Evolutionary conservation across 2,888 invertebrate species (phyloP).

Genomic region (Zaprionus lineosus): DNA sequence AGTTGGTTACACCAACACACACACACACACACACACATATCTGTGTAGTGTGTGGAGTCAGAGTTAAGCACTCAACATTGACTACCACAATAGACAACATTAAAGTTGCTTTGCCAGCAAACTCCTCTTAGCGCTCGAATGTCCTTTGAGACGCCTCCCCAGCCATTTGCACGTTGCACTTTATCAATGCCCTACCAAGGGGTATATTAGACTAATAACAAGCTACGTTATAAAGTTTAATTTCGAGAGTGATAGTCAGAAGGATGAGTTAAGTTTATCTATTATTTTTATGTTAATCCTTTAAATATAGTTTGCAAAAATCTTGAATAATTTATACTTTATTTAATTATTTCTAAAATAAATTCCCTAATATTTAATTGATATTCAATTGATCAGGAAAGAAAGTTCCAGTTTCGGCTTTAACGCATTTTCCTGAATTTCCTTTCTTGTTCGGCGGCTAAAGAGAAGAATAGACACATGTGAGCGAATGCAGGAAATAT

Average conservation of each 20-base stretch:
- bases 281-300: too few species aligned
- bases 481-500: slow-evolving; percentile 44
- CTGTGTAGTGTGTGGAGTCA: too few species aligned
- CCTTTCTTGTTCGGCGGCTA: slow-evolving; percentile 37
- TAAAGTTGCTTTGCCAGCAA: slow-evolving; percentile 61
- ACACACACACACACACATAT: slow-evolving; percentile 20
- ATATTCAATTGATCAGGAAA: too few species aligned
- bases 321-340: slow-evolving; percentile 6
- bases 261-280: too few species aligned
- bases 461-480: slow-evolving; percentile 55
- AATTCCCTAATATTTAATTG: too few species aligned
- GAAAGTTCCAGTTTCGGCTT: not conserved
- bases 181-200: slow-evolving; percentile 3
- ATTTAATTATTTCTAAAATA: slow-evolving; percentile 13
- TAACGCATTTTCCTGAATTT: slow-evolving; percentile 7
- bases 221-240: not conserved
- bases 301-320: too few species aligned
- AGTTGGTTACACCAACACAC: slow-evolving; percentile 33
- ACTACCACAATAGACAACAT: slow-evolving; percentile 74
- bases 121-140: slow-evolving; percentile 9
- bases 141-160: slow-evolving; percentile 2
- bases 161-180: slow-evolving; percentile 25
- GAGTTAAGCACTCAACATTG: slow-evolving; percentile 72
- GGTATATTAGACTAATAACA: not conserved
- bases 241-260: too few species aligned